These are phyloP conservation scores for Neoscelio sp. DNA, from an alignment of 2,888 invertebrate species.

Conservation along the genomic window DNA sequence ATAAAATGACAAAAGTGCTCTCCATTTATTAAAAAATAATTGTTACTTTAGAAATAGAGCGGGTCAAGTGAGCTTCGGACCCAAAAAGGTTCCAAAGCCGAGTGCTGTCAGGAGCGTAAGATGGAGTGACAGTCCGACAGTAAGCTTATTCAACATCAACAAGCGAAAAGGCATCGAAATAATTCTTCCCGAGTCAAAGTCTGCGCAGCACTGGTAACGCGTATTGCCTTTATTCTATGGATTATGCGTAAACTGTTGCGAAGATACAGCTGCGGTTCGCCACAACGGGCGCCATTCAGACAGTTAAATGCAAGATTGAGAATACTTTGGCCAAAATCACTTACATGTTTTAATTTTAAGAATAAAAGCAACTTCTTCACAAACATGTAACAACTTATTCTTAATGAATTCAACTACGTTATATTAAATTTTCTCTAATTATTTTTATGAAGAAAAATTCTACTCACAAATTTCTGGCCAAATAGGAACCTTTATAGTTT, in stretches of 20 bases:
- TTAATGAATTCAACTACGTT: too few species aligned
- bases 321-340: constrained; percentile 51
- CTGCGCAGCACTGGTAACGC: constrained; percentile 48
- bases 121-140: constrained; percentile 80
- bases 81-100: constrained; percentile 42
- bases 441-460: too few species aligned
- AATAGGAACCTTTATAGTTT: too few species aligned
- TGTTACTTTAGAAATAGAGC: constrained; percentile 76
- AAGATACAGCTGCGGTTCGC: constrained; percentile 76
- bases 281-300: constrained; percentile 79
- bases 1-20: constrained; percentile 37
- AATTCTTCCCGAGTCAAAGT: constrained; percentile 72
- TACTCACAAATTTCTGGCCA: too few species aligned
- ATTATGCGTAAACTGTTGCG: constrained; percentile 73
- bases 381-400: too few species aligned
- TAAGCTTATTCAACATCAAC: constrained; percentile 80
- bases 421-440: too few species aligned
- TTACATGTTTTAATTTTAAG: too few species aligned
- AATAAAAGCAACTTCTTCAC: too few species aligned
- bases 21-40: constrained; percentile 64
- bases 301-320: constrained; percentile 74
- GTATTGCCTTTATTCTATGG: constrained; percentile 75
- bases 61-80: constrained; percentile 40
- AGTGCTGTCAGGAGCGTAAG: constrained; percentile 63
- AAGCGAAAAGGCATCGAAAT: constrained; percentile 74